Conservation (phyloP, 2,113 vertebrate species). For the Vombatus ursinus region DNA sequence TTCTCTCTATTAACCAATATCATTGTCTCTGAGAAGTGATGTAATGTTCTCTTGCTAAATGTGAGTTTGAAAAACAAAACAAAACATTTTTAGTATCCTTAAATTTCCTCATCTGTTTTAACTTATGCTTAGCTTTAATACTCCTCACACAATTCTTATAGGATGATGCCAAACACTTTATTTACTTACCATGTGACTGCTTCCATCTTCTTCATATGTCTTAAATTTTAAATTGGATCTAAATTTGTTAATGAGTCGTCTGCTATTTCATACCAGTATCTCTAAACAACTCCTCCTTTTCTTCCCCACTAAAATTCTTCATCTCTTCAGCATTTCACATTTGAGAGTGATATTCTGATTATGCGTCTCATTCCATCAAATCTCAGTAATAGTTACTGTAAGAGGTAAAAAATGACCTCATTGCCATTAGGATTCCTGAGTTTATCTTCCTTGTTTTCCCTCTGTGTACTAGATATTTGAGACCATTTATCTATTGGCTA, state of each 20-base stretch:
- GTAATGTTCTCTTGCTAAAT: not conserved
- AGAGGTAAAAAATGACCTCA: not conserved
- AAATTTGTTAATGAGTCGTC: not conserved
- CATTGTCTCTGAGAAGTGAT: not conserved
- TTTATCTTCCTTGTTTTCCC: not conserved
- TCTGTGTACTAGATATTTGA: not conserved
- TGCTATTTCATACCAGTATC: not conserved
- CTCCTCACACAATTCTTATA: not conserved
- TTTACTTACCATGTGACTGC: not conserved
- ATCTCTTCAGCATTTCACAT: not conserved
- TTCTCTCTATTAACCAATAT: not conserved
- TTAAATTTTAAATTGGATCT: not conserved
- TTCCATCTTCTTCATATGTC: not conserved
- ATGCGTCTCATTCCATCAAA: not conserved
- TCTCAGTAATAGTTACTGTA: not conserved
- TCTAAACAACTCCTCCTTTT: not conserved
- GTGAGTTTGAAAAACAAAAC: not conserved
- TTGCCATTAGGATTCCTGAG: not conserved
- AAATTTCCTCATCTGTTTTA: not conserved
- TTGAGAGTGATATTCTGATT: not conserved
- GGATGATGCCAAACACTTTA: not conserved
- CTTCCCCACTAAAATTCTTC: not conserved
- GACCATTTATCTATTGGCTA: not conserved
- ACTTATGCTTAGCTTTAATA: not conserved
- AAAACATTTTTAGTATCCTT: not conserved